These are phyloP conservation scores for Drosophila azteca DNA, from an alignment of 1,140 invertebrate species.

Conservation along the genomic window DNA sequence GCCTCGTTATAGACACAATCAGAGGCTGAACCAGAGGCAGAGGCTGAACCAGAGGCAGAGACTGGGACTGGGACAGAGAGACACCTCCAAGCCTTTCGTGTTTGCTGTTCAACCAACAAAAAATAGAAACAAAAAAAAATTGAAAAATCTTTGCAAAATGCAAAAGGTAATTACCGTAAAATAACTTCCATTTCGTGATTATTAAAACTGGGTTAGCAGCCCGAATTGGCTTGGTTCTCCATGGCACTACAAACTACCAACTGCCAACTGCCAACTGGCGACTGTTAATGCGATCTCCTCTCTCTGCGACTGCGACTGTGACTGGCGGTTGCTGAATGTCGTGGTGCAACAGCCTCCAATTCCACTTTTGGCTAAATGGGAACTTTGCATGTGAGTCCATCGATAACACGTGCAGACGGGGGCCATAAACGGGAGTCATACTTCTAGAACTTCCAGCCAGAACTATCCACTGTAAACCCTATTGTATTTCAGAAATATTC, in stretches of 20 bases:
- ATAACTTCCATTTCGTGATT: slow-evolving; percentile 69
- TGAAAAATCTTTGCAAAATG: slow-evolving; percentile 61
- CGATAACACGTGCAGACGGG: no score
- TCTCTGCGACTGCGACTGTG: neutral
- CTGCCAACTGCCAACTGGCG: no score
- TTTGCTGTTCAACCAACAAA: slow-evolving; percentile 8
- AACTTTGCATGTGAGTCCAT: no score
- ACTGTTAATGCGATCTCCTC: no score
- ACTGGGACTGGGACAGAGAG: no score
- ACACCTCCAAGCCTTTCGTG: slow-evolving; percentile 34
- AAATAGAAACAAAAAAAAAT: slow-evolving; percentile 25
- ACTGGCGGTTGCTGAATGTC: neutral
- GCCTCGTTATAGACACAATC: no score
- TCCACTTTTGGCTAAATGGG: no score
- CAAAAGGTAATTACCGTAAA: slow-evolving; percentile 63
- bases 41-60: no score
- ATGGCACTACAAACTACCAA: slow-evolving; percentile 1
- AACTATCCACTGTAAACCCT: neutral
- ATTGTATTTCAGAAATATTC: no score
- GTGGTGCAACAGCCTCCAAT: neutral
- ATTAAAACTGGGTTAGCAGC: slow-evolving; percentile 68
- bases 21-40: no score
- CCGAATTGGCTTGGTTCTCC: slow-evolving; percentile 15
- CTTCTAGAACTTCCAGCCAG: neutral
- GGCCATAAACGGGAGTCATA: no score